Evolutionary conservation across 2,113 vertebrate species (phyloP), one percentile per base, ranked within the genome.

Genomic region (Calonectris borealis): DNA sequence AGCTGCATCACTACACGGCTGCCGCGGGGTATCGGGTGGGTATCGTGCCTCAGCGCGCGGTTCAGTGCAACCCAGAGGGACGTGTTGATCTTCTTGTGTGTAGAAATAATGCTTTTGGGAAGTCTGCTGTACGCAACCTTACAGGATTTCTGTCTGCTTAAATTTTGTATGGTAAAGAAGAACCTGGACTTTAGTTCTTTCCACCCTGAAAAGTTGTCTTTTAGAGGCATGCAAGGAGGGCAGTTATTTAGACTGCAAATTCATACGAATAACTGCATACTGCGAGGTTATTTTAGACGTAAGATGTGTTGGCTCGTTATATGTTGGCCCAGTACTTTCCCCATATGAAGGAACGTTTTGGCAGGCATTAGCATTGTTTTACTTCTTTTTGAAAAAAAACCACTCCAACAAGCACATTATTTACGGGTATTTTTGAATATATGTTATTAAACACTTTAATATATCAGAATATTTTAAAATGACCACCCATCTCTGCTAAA

Each of bases 311-410:
- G 57, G 83, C 84, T 86, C n/a, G 29, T 81, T 80, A 25, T 16
- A 18, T 14, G 2, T 57, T 64, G 66, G 95, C 91, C 80, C 64
- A 44, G 55, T 58, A 10, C 86, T 87, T 93, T 93, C 96, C 93
- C 89, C 87, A 60, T 87, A 66, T 48, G 85, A 69, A 95, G 92
- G 79, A 94, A 94, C 90, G 76, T 70, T 93, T 86, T 95, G 94
- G 94, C 95, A 94, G 48, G 42, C 82, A 13, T 42, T 20, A 34
- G 46, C 73, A 46, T 52, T 36, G 48, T 71, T 95, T 90, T 71
- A 83, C 46, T 92, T 70, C 1, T 84, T 82, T 83, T 57, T n/a
- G 3, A 22, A 19, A 69, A 69, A 66, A 81, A 40, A 26, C 19
- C 46, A 38, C 38, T 91, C 69, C 69, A 52, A 64, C 62, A n/a